phyloP scores from a whole-genome alignment of 2,113 vertebrate species.

The Mionectes macconnelli region DNA sequence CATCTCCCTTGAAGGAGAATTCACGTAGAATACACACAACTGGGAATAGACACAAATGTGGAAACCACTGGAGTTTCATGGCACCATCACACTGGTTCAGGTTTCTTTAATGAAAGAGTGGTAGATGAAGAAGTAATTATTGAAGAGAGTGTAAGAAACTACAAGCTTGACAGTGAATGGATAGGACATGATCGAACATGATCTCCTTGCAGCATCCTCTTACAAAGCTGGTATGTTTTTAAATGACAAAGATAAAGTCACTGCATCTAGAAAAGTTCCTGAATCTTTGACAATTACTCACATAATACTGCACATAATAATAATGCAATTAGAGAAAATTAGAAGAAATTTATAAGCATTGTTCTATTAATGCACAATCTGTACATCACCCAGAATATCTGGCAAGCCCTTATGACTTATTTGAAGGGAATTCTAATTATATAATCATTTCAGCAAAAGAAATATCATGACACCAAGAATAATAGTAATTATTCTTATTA shows the following conservation, averaged over 20 bases:
- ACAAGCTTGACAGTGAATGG: background rate
- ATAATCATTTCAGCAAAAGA: background rate
- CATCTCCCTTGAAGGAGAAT: background rate
- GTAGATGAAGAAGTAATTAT: background rate
- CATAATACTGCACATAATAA: background rate
- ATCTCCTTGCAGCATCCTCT: background rate
- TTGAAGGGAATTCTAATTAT: conserved; percentile 7
- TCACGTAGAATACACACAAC: background rate
- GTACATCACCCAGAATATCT: background rate
- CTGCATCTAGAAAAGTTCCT: background rate
- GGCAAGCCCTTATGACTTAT: background rate
- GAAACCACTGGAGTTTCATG: background rate
- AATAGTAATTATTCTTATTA: background rate
- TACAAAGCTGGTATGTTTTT: background rate
- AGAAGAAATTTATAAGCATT: background rate
- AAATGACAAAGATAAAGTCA: background rate
- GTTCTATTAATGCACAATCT: background rate
- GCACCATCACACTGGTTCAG: background rate
- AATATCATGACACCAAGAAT: background rate
- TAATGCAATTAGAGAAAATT: background rate
- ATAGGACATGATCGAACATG: background rate
- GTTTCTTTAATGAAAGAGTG: background rate
- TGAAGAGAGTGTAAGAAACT: background rate
- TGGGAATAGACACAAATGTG: background rate
- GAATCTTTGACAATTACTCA: background rate